Base-by-base conservation (phyloP, 2,888 invertebrate species). In the Leptopilina syphax region DNA sequence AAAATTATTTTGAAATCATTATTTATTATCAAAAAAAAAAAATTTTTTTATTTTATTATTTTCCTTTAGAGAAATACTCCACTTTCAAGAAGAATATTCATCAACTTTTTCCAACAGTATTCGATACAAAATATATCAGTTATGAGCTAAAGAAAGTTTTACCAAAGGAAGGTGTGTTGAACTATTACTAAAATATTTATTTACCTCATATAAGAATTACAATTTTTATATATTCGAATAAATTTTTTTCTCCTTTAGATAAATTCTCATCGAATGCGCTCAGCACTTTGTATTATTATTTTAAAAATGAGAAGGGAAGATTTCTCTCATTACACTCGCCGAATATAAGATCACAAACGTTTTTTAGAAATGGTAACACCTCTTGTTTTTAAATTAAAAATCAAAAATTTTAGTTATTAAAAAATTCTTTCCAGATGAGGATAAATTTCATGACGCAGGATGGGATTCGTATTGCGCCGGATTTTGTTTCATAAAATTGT, bases 391-490 rank as follows among this genome's bases (percentile, higher is more conserved):
- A 50, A 50, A 34, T 34, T 0, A 2, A 34, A 34, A 34, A 34
- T 34, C 1, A 9, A 50, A 50, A 50, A 50, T 50, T 50, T 50
- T 50, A 12, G 10, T 47, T 54, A 44, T n/a, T 18, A 12, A 73
- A 67, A 12, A 8, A 54, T 54, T 4, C 1, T 66, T 67, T 80
- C 50, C n/a, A 85, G 87, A 81, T 44, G 44, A 80, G 24, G 88
- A 87, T 63, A 87, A 86, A 57, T 93, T 92, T 86, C 97, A 97
- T 86, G 95, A 96, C 88, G 97, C 97, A n/a, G 97, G 96, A 1
- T 97, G 96, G 95, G 97, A 97, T 91, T 95, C 97, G 0, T 96
- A 94, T 89, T 95, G 95, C 85, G 94, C 96, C 78, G 97, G 96
- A 0, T 95, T 94, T 89, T 94, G 95, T 87, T 96, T 96, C 91